Conservation (phyloP, 37 sponge, comb jelly and placozoan genomes). For the Halichondria panicea region DNA sequence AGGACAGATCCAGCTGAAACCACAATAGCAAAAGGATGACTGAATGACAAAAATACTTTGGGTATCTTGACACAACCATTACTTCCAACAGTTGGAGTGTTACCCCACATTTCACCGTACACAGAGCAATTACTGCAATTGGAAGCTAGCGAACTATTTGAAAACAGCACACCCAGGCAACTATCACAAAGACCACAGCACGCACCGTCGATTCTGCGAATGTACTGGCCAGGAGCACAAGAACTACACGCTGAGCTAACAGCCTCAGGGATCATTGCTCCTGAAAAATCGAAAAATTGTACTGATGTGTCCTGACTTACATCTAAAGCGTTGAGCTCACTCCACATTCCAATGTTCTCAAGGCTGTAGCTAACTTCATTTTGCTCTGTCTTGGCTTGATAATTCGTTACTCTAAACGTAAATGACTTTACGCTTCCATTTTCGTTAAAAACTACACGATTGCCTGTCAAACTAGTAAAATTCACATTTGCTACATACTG, state of each 20-base stretch:
- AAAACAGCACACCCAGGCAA: slow-evolving; percentile 57
- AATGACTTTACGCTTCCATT: slow-evolving; percentile 51
- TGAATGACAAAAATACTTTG: slow-evolving; percentile 1
- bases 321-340: no score
- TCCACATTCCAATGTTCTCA: slow-evolving; percentile 47
- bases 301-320: background rate
- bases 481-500: slow-evolving; percentile 50
- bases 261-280: background rate
- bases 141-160: background rate
- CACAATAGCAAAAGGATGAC: slow-evolving; percentile 47
- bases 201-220: background rate
- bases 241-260: slow-evolving; percentile 53
- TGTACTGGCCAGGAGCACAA: slow-evolving; percentile 54
- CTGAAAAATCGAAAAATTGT: background rate
- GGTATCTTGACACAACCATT: slow-evolving; percentile 33
- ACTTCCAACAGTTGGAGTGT: slow-evolving; percentile 61
- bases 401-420: slow-evolving; percentile 61
- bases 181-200: slow-evolving; percentile 80
- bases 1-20: slow-evolving; percentile 35
- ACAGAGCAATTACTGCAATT: slow-evolving; percentile 64
- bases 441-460: slow-evolving; percentile 57
- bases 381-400: slow-evolving; percentile 33
- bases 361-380: slow-evolving; percentile 14
- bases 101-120: slow-evolving; percentile 57
- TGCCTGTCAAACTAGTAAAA: slow-evolving; percentile 49